A percentile compares a stretch with the other conserved stretches of the same genome.
These are phyloP conservation scores for Xenentodon cancila DNA, from an alignment of 2,797 vertebrate species.

Conservation along the genomic window DNA sequence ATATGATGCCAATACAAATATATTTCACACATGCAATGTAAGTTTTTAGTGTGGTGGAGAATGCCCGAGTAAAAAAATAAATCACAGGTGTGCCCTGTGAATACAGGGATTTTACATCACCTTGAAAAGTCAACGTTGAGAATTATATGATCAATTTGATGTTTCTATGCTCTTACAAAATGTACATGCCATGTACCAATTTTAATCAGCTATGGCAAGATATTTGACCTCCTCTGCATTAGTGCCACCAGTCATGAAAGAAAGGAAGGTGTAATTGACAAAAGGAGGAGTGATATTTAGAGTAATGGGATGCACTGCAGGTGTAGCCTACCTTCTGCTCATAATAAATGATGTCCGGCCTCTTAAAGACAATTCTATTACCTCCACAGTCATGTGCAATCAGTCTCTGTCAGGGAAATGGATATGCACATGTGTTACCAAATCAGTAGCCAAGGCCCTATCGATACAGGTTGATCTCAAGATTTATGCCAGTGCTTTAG, in stretches of 20 bases:
- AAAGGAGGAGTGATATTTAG: conserved; percentile 71
- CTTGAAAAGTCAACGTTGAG: too few species aligned
- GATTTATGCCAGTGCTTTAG: conserved; percentile 75
- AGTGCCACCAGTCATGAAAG: conserved; percentile 45
- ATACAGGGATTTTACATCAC: too few species aligned
- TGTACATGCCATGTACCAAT: conserved; percentile 5
- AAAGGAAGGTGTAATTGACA: conserved; percentile 57
- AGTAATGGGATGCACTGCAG: conserved; percentile 74
- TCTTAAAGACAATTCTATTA: conserved; percentile 88
- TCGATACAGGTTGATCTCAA: conserved; percentile 81
- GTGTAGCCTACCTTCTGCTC: conserved; percentile 74
- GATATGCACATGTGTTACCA: conserved; percentile 83
- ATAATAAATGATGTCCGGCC: conserved; percentile 83
- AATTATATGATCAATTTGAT: conserved; percentile 8
- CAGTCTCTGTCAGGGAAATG: conserved; percentile 84
- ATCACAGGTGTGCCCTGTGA: too few species aligned
- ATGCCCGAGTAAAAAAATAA: too few species aligned
- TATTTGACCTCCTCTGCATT: conserved; percentile 28
- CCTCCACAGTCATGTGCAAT: conserved; percentile 79
- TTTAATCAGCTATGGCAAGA: conserved; percentile 22
- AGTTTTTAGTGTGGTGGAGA: too few species aligned
- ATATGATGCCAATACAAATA: neutral
- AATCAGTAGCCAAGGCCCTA: conserved; percentile 81
- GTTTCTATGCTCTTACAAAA: conserved; percentile 11
- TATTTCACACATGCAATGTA: too few species aligned